Percentiles rank a stretch among this genome's conserved stretches.
Conservation (phyloP, 2,113 vertebrate genomes). For the Boleophthalmus pectinirostris region DNA sequence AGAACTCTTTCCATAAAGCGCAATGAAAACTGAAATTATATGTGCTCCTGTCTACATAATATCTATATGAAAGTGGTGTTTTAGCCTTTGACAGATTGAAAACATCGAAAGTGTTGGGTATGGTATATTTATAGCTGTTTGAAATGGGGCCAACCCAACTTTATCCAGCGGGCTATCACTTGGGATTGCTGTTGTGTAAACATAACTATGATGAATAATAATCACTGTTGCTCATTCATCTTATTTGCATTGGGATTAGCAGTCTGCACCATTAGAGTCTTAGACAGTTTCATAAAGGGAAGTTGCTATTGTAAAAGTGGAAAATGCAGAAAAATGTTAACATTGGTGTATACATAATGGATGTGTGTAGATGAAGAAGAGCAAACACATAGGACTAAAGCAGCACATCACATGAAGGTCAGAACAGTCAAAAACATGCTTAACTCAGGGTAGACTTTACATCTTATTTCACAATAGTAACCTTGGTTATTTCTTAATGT, state of each 20-base stretch:
- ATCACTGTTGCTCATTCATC: constrained; percentile 4
- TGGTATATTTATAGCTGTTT: constrained; percentile 6
- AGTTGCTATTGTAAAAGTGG: neutral
- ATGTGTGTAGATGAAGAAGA: constrained; percentile 41
- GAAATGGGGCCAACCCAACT: neutral
- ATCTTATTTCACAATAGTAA: neutral
- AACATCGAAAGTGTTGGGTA: neutral
- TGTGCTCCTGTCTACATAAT: neutral
- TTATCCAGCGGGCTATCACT: neutral
- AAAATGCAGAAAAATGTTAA: neutral
- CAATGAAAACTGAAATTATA: neutral
- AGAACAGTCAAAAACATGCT: constrained; percentile 34
- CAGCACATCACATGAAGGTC: constrained; percentile 58
- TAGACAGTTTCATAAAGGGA: neutral
- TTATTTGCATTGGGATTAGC: constrained; percentile 20
- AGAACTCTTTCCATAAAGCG: constrained; percentile 4
- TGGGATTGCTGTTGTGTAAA: constrained; percentile 23
- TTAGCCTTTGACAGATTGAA: neutral
- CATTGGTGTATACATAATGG: neutral
- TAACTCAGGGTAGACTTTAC: neutral
- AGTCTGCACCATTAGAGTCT: constrained; percentile 14
- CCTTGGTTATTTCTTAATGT: neutral
- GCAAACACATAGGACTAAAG: constrained; percentile 42
- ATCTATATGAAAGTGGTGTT: neutral
- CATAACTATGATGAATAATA: constrained; percentile 25